Evolutionary conservation across 2,888 invertebrate genomes (phyloP).

Genomic region (Chironomus tentans): DNA sequence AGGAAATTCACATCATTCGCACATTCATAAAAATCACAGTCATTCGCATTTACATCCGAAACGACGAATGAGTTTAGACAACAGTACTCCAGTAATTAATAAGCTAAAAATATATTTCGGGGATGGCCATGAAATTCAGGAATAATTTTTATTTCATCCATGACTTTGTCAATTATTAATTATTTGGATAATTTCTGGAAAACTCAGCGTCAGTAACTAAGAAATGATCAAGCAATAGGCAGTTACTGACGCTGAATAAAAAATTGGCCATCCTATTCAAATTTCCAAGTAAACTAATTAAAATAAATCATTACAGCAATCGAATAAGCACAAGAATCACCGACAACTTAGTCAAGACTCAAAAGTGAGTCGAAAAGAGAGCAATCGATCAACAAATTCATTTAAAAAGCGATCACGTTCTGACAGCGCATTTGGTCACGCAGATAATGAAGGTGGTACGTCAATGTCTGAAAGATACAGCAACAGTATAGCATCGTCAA

Average conservation of each 20-base stretch:
- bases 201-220: not conserved
- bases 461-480: constrained; percentile 39
- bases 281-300: too few species aligned
- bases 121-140: not conserved
- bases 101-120: too few species aligned
- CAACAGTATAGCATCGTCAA: constrained; percentile 40
- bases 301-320: not conserved
- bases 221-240: too few species aligned
- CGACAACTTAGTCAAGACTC: constrained; percentile 34
- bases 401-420: constrained; percentile 22
- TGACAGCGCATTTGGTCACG: constrained; percentile 1
- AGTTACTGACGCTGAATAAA: too few species aligned
- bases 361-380: not conserved
- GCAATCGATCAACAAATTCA: constrained; percentile 2
- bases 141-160: not conserved
- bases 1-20: constrained; percentile 11
- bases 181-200: too few species aligned
- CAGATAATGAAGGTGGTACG: constrained; percentile 31
- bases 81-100: not conserved
- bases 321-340: constrained; percentile 12
- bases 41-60: constrained; percentile 13
- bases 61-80: constrained; percentile 25
- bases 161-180: too few species aligned
- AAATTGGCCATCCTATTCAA: too few species aligned
- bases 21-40: constrained; percentile 13